Conservation (phyloP, 2,113 vertebrate species). For the Motacilla tschutschensis region DNA sequence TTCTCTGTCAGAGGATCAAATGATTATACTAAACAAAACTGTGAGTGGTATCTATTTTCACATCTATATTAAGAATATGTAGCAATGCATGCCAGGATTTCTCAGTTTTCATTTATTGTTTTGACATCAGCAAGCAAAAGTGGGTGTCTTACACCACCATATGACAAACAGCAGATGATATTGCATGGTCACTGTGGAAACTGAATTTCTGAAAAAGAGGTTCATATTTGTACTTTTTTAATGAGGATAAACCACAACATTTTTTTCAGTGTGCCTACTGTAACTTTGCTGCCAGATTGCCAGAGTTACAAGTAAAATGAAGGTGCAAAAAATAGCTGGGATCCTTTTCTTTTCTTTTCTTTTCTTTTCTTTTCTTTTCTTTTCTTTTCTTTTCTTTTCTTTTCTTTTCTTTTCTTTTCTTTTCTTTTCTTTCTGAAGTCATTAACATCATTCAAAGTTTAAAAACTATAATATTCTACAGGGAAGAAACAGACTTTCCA, state of each 20-base stretch:
- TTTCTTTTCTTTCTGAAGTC: rapidly evolving
- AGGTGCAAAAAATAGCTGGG: not conserved
- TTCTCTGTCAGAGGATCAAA: not conserved
- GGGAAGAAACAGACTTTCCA: not conserved
- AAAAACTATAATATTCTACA: not conserved
- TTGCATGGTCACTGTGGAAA: constrained; percentile 20
- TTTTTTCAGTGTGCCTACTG: not conserved
- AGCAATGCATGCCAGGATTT: not conserved
- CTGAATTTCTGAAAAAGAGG: not conserved
- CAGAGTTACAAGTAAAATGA: not conserved
- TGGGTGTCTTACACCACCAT: not conserved
- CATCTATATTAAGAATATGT: not conserved
- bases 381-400: rapidly evolving
- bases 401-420: not conserved
- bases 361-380: rapidly evolving
- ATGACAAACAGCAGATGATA: constrained; percentile 5
- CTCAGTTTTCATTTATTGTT: not conserved
- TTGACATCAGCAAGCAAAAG: constrained; percentile 5
- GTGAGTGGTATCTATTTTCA: not conserved
- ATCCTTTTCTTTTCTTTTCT: not conserved
- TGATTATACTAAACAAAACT: not conserved
- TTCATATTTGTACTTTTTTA: not conserved
- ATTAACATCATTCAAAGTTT: not conserved
- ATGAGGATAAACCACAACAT: not conserved
- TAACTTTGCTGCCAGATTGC: not conserved